Base-by-base conservation (phyloP, 1,140 invertebrate species). In the Glomeris maerens region DNA sequence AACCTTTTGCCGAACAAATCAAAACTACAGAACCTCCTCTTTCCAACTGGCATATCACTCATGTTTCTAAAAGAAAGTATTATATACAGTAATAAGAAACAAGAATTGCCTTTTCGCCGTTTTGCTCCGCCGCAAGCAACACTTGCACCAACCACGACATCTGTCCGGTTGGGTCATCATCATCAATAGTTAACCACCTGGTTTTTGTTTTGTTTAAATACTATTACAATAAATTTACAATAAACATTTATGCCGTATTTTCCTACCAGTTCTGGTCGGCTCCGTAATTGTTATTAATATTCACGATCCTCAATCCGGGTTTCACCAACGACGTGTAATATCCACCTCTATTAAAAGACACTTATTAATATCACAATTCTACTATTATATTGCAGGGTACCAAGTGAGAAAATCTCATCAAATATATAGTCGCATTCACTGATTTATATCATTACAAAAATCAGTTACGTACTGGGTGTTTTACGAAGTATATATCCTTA, bases 181-280 rank as follows among this genome's bases (percentile, higher is more conserved):
- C 67, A 51, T 79, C 75, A 2, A 78, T 59, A 21, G 77, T 59
- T 22, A 80, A 57, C 74, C 77, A 81, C 69, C 75, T 77, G 52
- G 25, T 10, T 42, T 5, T 21, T 4, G 10, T 42, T 21, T 21
- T 5, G 25, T 5, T 42, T 42, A 21, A 42, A 25, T 42, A 4
- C 17, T 5, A 21, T 42, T 42, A 10, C 10, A 36, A 10, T 10
- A 36, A 36, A 36, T 10, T 17, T 17, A 36, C 10, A 36, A 36
- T 10, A 36, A 10, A 36, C 31, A 21, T 5, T 67, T 49, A 54
- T 48, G 61, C 67, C 72, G 64, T 54, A 66, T 71, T 50, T 20
- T 50, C 42, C 7, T 55, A 56, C 17, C 57, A 53, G 52, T 62
- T 67, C 47, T 56, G 66, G 1, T 56, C 65, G 28, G 64, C 65